A percentile compares a stretch with the other conserved stretches of the same genome.
phyloP scores from a whole-genome alignment of 2,888 invertebrate species.

The Carpatolechia fugitivella region DNA sequence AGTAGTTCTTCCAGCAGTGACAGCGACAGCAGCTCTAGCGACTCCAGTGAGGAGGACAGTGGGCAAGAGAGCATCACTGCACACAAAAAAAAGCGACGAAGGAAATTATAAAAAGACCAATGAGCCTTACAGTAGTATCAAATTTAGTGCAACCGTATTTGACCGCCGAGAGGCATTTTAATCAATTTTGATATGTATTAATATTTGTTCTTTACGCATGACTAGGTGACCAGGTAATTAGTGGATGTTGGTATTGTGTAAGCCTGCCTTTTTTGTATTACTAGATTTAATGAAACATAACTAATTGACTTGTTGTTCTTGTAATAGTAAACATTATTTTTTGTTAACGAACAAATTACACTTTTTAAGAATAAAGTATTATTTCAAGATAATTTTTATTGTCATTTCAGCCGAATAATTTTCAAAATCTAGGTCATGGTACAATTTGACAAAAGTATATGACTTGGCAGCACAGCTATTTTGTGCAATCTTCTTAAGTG shows the following conservation, averaged over 20 bases:
- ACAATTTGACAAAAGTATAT: too few species aligned
- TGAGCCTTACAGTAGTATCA: constrained; percentile 13
- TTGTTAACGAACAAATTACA: constrained; percentile 42
- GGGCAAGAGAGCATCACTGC: constrained; percentile 94
- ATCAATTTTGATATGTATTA: not conserved
- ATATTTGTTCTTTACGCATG: not conserved
- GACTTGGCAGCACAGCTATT: too few species aligned
- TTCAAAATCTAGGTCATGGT: too few species aligned
- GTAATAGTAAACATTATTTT: constrained; percentile 41
- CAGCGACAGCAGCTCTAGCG: constrained; percentile 75
- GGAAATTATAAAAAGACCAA: constrained; percentile 65
- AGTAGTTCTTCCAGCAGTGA: constrained; percentile 88
- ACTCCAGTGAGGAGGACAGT: constrained; percentile 85
- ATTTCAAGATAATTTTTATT: constrained; percentile 16
- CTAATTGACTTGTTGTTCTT: constrained; percentile 48
- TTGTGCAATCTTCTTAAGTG: too few species aligned
- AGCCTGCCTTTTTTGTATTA: constrained; percentile 61
- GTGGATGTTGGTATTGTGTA: constrained; percentile 33
- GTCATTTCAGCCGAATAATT: too few species aligned
- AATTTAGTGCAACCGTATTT: constrained; percentile 22
- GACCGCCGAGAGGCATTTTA: constrained; percentile 29
- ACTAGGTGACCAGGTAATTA: constrained; percentile 21
- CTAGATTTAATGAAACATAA: constrained; percentile 42
- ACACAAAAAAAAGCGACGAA: constrained; percentile 88
- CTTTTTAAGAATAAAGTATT: constrained; percentile 49